Evolutionary conservation across 2,888 invertebrate species (phyloP), one percentile per base, ranked within the genome.

Genomic region (Beris chalybata): DNA sequence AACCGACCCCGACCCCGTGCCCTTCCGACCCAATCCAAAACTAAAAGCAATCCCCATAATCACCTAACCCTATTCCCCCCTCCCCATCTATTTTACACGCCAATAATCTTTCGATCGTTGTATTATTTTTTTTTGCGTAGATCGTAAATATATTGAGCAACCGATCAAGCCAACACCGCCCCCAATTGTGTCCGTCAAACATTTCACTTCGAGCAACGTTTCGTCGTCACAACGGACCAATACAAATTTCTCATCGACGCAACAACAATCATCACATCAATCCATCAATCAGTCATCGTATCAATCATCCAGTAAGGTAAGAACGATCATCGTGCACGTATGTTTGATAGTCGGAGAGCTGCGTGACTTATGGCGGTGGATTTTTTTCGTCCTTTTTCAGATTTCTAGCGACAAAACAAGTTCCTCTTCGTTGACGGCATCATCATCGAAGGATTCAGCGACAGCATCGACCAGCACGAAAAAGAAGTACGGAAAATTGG

Each of bases 141-240:
- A 94, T 83, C 87, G 94, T 65, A 89, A 90, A 77, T 94, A 91
- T 79, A 92, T 93, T 72, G 93, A 94, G 70, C 89, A 91, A 72
- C 91, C 91, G 3, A 81, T 92, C 72, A 80, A 92, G 76, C 91
- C 92, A 43, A 89, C 92, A 65, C 91, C 91, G 43, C 78, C 89
- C 64, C 88, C 90, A 68, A 87, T 80, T 66, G 74, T 90, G 69
- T 87, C 89, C 67, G 85, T 85, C 71, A 84, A 86, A 76, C 77
- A 84, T 74, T 81, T 74, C 74, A 75, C 76, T 74, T 77, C 79
- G 5, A 78, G 78, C 79, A 52, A 64, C 32, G 48, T 48, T 7
- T 44, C 63, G 13, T 47, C 66, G 9, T 56, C 50, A 12, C 50
- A 50, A 52, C 3, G 11, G 29, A 66, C 48, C 13, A 61, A 45